Percentiles rank a stretch among this genome's conserved stretches.
Conservation (phyloP, 2,797 vertebrate species). For the Linurgus olivaceus region DNA sequence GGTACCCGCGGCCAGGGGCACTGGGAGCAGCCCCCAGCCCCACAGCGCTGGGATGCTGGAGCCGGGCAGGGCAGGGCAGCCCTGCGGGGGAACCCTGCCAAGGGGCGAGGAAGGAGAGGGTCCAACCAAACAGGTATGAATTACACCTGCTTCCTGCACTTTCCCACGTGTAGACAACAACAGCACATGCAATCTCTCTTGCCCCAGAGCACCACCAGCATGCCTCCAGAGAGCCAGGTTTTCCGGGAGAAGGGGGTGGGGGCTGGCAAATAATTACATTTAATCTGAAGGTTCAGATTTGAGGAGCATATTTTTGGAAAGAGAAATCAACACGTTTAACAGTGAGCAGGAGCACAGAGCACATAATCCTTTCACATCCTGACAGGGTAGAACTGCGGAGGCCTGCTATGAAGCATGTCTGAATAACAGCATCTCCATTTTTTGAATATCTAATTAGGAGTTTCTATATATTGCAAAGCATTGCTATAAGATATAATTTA, state of each 20-base stretch:
- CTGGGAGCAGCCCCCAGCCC: neutral
- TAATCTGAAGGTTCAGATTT: neutral
- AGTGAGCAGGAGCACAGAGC: neutral
- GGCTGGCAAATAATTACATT: conserved; percentile 13
- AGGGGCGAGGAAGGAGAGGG: neutral
- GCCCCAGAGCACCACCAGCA: neutral
- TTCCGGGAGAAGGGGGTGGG: neutral
- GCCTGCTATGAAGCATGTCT: conserved; percentile 31
- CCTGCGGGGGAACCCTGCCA: fast-evolving
- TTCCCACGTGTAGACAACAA: neutral
- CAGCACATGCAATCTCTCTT: neutral
- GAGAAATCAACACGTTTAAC: conserved; percentile 35
- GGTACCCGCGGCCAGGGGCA: fast-evolving
- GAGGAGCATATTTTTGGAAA: conserved; percentile 43
- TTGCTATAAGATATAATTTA: conserved; percentile 51
- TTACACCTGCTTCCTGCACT: neutral
- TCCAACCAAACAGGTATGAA: neutral
- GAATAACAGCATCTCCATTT: conserved; percentile 55
- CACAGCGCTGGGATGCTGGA: fast-evolving
- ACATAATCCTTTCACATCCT: conserved; percentile 42
- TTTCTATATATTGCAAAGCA: conserved; percentile 50
- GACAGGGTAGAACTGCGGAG: conserved; percentile 53
- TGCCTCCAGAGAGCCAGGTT: neutral
- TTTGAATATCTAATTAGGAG: conserved; percentile 56
- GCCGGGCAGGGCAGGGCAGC: neutral